Evolutionary conservation across 2,888 invertebrate species (phyloP), one percentile per base, ranked within the genome.

Genomic region (Sinopyrophorus schimmeli): DNA sequence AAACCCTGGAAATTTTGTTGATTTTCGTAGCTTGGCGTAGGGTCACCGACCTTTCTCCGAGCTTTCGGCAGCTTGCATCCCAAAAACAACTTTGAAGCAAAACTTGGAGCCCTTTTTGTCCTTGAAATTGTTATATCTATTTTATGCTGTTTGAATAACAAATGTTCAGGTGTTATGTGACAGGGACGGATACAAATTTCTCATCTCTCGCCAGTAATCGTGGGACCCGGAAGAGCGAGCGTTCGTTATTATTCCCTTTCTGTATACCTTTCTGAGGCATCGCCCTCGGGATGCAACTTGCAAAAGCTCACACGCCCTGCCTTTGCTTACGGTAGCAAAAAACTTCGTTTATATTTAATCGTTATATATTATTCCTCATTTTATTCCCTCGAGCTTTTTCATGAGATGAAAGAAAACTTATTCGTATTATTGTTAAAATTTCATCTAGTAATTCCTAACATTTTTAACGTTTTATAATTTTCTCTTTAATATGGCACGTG

Each of bases 151-250:
- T 43, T 44, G 27, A 40, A 40, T 31, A 40, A 35, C 35, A 34
- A 37, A 41, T 16, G 37, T 47, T 44, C 41, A 21, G 35, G 35
- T 26, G 49, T 51, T 54, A 55, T 46, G 49, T 53, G 55, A 53
- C 46, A 55, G 44, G 27, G 37, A 34, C 42, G 23, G 32, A 43
- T 32, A 40, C 18, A 40, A 42, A 53, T 53, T 53, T 53, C 53
- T 53, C 55, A 55, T 55, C 49, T 37, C 28, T 24, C 31, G 28
- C n/a, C 28, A 34, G 38, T 32, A 20, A 40, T 42, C 54, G 54
- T 54, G 54, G 48, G 54, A 52, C 54, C 54, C 51, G 54, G 54
- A 52, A 52, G 48, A 47, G 16, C 37, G 46, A 41, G 31, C 21
- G 49, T 44, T 51, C 54, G 47, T 54, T 51, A 54, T 42, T 47